These are phyloP conservation scores for Anser cygnoides DNA, from an alignment of 2,113 vertebrate genomes.

Conservation along the genomic window DNA sequence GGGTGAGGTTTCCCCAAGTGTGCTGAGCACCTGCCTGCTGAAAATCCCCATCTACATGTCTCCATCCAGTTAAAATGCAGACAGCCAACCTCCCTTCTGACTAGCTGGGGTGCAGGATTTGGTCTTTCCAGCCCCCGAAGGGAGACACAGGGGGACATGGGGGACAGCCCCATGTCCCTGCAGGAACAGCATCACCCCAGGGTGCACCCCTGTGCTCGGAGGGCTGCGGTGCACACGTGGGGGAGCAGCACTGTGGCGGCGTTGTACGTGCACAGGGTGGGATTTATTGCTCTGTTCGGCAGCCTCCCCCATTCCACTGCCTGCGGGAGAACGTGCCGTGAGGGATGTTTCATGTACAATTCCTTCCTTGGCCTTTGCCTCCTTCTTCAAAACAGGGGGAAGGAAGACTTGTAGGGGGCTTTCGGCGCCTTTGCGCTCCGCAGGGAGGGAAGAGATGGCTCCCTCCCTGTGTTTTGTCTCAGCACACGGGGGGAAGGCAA, in stretches of 20 bases:
- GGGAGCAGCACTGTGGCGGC: not conserved
- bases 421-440: not conserved
- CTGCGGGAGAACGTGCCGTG: not conserved
- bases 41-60: not conserved
- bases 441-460: not conserved
- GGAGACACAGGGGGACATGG: not conserved
- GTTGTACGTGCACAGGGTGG: not conserved
- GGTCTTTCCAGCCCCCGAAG: not conserved
- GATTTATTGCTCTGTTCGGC: slow-evolving; percentile 58
- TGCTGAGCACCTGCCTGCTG: not conserved
- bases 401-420: not conserved
- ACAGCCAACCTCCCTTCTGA: not conserved
- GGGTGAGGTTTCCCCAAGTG: rapidly evolving
- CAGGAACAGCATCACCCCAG: not conserved
- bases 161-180: not conserved
- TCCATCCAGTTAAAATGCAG: not conserved
- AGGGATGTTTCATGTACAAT: not conserved
- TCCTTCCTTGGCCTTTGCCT: slow-evolving; percentile 29
- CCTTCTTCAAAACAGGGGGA: not conserved
- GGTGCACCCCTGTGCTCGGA: not conserved
- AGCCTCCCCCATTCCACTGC: not conserved
- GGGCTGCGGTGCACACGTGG: not conserved
- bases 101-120: not conserved
- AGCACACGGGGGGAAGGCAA: rapidly evolving
- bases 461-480: not conserved